A percentile compares a stretch with the other conserved stretches of the same genome.
These are phyloP conservation scores for Acropora yongei DNA, from an alignment of 64 coral and sea anemone genomes.

Conservation along the genomic window DNA sequence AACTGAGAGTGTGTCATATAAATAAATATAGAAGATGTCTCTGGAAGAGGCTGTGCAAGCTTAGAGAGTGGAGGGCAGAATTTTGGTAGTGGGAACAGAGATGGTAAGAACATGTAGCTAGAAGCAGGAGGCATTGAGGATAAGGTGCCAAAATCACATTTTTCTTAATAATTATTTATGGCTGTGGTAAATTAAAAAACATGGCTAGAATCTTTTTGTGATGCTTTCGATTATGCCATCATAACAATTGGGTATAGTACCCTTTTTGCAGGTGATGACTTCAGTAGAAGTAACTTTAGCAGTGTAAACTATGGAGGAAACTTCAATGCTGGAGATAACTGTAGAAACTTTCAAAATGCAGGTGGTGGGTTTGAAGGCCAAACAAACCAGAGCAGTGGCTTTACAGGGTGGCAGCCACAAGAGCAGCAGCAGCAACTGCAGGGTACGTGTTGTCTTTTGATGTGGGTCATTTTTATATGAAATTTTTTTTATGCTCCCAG, in stretches of 20 bases:
- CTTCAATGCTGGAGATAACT: conserved; percentile 48
- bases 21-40: neutral
- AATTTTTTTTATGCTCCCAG: too few species aligned
- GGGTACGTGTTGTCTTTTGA: too few species aligned
- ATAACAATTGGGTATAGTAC: neutral
- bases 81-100: neutral
- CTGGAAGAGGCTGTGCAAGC: conserved; percentile 57
- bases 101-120: neutral
- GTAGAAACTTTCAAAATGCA: conserved; percentile 53
- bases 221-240: neutral
- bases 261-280: conserved; percentile 20
- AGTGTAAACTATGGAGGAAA: conserved; percentile 71
- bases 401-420: conserved; percentile 43
- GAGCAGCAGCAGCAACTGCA: neutral
- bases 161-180: too few species aligned
- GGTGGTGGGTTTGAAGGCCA: conserved; percentile 70
- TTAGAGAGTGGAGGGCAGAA: conserved; percentile 54
- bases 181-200: neutral
- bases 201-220: neutral
- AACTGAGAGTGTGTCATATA: too few species aligned
- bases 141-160: too few species aligned
- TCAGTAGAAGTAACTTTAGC: conserved; percentile 62
- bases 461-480: too few species aligned
- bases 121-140: too few species aligned
- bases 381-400: conserved; percentile 59